Evolutionary conservation across 2,797 vertebrate species (phyloP), one percentile per base, ranked within the genome.

Genomic region (Poeciliopsis paucimaculata): DNA sequence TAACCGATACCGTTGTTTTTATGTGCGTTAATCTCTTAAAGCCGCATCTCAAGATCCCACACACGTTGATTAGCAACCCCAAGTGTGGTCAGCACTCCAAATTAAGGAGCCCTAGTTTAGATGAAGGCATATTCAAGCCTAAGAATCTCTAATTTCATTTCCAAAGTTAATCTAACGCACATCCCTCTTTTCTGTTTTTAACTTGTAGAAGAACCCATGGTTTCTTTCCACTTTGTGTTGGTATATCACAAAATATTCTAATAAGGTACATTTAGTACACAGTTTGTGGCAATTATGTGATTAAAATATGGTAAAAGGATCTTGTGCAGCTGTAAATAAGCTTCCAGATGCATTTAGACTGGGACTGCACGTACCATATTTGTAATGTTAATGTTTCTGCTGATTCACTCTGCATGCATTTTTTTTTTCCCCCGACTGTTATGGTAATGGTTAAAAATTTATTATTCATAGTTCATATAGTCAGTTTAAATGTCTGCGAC

Each of bases 391-490:
- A 79, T 72, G 3, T 34, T 4, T 60, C 5, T 39, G 51, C 68
- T 55, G 15, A 71, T 62, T 39, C 60, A 72, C 49, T 68, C 1
- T n/a, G 9, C 51, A 10, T 8, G 1, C 6, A 1, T 16, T 74
- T 43, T 16, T 5, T 2, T 39, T 1, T 1, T 7, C 1, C 18
- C 70, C 1, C 23, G 1, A 13, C 55, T 79, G 49, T 60, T 66
- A 78, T 78, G 46, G 75, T 78, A 71, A 80, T 78, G 28, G 77
- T 55, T 43, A 62, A 28, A 76, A 72, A 84, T 84, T 43, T 34
- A 87, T 82, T 78, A 84, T 81, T 89, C 73, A 85, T n/a, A 36
- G 7, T 53, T 84, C 47, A 73, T 26, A 80, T 85, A 87, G 81
- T 57, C 74, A 76, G 84, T 86, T 77, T 55, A 76, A 82, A 85